These are phyloP conservation scores for Halcyon chelicuti DNA, from an alignment of 2,797 vertebrate species.

Conservation along the genomic window DNA sequence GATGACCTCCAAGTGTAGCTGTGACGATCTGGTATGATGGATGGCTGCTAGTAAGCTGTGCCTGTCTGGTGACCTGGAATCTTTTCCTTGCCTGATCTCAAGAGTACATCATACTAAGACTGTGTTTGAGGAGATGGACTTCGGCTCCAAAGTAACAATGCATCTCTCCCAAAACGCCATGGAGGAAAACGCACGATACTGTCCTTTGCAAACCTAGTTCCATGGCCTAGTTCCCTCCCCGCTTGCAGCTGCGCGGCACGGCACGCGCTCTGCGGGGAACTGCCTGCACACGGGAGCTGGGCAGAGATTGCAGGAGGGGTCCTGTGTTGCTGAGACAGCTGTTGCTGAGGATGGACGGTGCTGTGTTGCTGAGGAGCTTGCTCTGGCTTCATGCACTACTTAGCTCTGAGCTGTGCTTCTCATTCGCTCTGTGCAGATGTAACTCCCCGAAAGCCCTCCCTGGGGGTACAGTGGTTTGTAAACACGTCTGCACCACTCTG, in stretches of 20 bases:
- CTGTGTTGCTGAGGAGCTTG: background rate
- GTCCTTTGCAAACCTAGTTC: background rate
- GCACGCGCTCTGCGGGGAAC: no score
- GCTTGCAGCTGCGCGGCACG: background rate
- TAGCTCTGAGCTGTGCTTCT: background rate
- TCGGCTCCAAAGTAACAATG: background rate
- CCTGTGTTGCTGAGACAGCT: background rate
- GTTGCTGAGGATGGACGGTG: background rate
- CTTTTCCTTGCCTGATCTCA: background rate
- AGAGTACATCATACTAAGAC: background rate
- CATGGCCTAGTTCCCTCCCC: background rate
- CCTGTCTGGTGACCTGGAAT: background rate
- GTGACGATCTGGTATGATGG: background rate
- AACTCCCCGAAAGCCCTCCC: background rate
- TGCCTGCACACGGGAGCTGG: background rate
- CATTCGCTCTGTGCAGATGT: background rate
- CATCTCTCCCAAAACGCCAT: background rate
- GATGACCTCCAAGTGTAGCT: background rate
- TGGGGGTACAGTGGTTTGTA: background rate
- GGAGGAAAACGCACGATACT: background rate
- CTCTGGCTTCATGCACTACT: background rate
- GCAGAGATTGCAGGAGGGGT: background rate
- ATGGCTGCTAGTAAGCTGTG: background rate
- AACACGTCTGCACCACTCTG: background rate
- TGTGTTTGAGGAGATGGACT: background rate